Evolutionary conservation across 2,888 invertebrate genomes (phyloP), one percentile per base, ranked within the genome.

Genomic region (Drosophila mettleri): DNA sequence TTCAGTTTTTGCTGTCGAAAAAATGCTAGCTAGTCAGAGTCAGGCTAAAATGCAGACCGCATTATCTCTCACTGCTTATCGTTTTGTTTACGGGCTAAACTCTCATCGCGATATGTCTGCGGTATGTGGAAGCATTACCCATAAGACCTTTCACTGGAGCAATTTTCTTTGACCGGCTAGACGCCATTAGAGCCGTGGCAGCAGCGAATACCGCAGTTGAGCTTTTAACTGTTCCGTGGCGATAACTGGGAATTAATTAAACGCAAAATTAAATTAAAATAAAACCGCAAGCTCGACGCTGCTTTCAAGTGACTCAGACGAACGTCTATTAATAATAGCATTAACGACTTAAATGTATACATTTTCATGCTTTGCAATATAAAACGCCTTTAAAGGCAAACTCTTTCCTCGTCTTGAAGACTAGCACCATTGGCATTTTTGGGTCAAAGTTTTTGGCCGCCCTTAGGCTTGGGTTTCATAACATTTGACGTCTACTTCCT

Each of bases 221-320:
- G 60, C 71, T 72, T 83, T 78, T 79, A 72, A 62, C 74, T 74
- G 69, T 38, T 70, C 59, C 69, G 85, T 62, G 88, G 83, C 81
- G 89, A 90, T 90, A 91, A 89, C 88, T 85, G 82, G 78, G 82
- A 91, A 91, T 91, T 90, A 91, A 91, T 91, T 90, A 89, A 90
- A 90, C 81, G 83, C 72, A 67, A 71, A 72, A 76, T 84, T 69
- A 78, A 82, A 75, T 78, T 84, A 72, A 81, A 84, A 73, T 68
- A 65, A 73, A 62, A 59, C 69, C 78, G 39, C 78, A 70, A 14
- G 41, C 57, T 59, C 59, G 48, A 66, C 62, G 63, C 64, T 61
- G 45, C 60, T 39, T 53, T 43, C 18, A 31, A 45, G 59, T 69
- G 54, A 31, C 16, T 27, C 52, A 34, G 41, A 36, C 54, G 34